phyloP scores from a whole-genome alignment of 2,888 invertebrate genomes.

The Ichneumoninae sp. region DNA sequence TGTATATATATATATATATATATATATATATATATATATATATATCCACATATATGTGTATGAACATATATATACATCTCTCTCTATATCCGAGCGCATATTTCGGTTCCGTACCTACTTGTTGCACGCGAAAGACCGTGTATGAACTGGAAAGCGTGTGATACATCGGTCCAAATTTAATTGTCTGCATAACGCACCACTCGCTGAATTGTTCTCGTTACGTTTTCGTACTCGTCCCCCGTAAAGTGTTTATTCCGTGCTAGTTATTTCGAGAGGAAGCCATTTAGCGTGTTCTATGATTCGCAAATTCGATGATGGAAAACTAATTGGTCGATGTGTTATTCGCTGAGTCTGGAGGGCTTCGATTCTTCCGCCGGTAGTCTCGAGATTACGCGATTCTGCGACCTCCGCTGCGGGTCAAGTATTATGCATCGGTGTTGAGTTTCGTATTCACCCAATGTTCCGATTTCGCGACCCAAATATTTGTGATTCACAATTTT shows the following conservation, averaged over 20 bases:
- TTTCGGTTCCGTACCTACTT: slow-evolving; percentile 58
- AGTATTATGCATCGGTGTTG: slow-evolving; percentile 57
- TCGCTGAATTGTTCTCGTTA: slow-evolving; percentile 4
- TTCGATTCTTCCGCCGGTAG: neutral
- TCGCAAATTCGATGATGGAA: neutral
- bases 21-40: neutral
- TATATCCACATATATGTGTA: slow-evolving; percentile 13
- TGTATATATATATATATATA: neutral
- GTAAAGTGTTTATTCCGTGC: neutral
- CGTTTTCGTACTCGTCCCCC: neutral
- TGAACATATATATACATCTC: neutral
- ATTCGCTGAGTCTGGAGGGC: neutral
- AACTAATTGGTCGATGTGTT: neutral
- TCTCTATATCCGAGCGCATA: slow-evolving; percentile 39
- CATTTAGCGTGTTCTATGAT: neutral
- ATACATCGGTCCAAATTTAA: slow-evolving; percentile 39
- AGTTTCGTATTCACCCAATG: slow-evolving; percentile 52
- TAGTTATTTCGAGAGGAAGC: neutral
- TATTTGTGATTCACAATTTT: slow-evolving; percentile 55
- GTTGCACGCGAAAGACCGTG: slow-evolving; percentile 49
- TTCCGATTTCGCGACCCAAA: slow-evolving; percentile 63
- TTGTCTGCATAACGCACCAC: slow-evolving; percentile 38
- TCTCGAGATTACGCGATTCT: slow-evolving; percentile 15
- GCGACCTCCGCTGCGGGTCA: slow-evolving; percentile 8
- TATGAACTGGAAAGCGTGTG: slow-evolving; percentile 10